Evolutionary conservation across 2,797 vertebrate genomes (phyloP), one percentile per base, ranked within the genome.

Genomic region (Sarcoramphus papa): DNA sequence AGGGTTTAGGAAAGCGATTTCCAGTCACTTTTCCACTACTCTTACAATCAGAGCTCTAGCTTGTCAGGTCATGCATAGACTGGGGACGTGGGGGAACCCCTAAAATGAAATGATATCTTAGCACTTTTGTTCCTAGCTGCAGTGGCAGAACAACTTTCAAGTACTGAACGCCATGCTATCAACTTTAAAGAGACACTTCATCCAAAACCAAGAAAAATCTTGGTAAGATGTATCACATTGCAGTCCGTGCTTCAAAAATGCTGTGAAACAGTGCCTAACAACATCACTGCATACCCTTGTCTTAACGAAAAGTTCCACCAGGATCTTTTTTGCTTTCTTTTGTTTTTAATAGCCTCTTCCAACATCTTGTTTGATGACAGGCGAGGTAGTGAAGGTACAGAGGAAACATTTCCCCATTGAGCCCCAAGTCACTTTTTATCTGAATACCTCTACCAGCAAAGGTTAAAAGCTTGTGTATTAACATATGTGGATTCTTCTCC

Each of bases 1-100:
- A 45, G 37, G 54, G 47, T 68, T 94, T 67, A 94, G 51, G 67
- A 90, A 94, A 93, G 85, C 8, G 33, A 16, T n/a, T 77, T 30
- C 53, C 33, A 50, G 51, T 64, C 59, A 16, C n/a, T 45, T 67
- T 30, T 43, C 31, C 56, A 60, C 25, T 28, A 2, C 10, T 78
- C 24, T 45, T 30, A 37, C 7, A 53, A 57, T 27, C 6, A 24
- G 20, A 78, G 37, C 37, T 70, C 33, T 15, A 14, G 17, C 9
- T 74, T 54, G 24, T 17, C 22, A 22, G 56, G 64, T 74, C 51
- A 57, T 5, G 14, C 9, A 33, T 2, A 28, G 14, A 67, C 0
- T 28, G 21, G 24, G 67, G 37, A 31, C 19, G 21, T 21, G 40
- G 16, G 8, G 10, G 22, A 41, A 33, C 9, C 13, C 40, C 37